Conservation (phyloP, 2,797 vertebrate species). For the Mus caroli region DNA sequence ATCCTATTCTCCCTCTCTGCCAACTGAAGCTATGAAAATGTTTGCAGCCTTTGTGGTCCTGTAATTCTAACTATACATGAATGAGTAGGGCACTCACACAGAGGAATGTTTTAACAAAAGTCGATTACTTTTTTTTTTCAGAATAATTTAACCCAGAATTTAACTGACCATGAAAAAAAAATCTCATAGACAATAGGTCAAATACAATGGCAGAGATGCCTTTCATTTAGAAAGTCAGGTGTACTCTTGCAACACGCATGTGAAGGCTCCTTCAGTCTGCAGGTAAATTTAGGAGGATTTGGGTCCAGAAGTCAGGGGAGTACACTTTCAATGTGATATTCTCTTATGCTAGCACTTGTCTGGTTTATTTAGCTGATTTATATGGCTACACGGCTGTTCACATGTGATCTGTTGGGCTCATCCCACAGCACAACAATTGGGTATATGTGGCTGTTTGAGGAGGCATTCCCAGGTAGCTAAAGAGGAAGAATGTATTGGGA, state of each 20-base stretch:
- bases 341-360: not conserved
- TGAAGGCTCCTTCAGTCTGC: not conserved
- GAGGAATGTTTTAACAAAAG: constrained; percentile 7
- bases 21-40: not conserved
- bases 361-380: not conserved
- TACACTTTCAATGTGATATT: not conserved
- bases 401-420: not conserved
- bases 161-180: not conserved
- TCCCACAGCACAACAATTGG: not conserved
- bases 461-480: not conserved
- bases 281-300: constrained; percentile 28
- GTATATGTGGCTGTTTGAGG: not conserved
- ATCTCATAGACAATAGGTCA: not conserved
- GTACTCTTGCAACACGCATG: not conserved
- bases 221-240: not conserved
- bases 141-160: not conserved
- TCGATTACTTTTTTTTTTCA: not conserved
- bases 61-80: not conserved
- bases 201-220: not conserved
- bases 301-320: not conserved
- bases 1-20: not conserved
- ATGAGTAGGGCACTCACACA: not conserved
- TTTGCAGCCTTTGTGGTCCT: not conserved
- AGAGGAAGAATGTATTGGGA: not conserved
- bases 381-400: not conserved